Conservation (phyloP, 2,888 invertebrate species). For the Patella depressa region DNA sequence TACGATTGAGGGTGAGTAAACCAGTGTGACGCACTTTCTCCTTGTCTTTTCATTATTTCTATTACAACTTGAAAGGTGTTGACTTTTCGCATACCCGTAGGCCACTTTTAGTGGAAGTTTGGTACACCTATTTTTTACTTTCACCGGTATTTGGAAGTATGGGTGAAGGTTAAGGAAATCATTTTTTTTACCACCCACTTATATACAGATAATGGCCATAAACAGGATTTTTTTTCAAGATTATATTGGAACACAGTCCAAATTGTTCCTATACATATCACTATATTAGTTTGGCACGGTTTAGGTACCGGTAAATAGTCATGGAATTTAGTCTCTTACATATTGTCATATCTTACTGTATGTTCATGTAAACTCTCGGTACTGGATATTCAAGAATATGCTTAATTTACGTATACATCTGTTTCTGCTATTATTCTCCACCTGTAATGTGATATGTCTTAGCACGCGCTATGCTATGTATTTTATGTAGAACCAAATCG, state of each 20-base stretch:
- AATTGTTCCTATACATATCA: too few relatives aligned
- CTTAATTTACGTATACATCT: not conserved
- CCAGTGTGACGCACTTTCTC: not conserved
- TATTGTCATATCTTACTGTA: not conserved
- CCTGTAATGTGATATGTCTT: not conserved
- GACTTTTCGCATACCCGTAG: too few relatives aligned
- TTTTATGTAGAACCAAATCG: not conserved
- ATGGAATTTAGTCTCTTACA: not conserved
- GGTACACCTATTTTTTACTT: too few relatives aligned
- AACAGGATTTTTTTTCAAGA: too few relatives aligned
- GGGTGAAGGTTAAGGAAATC: not conserved
- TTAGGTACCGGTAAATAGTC: not conserved
- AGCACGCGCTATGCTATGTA: not conserved
- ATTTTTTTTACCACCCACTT: too few relatives aligned
- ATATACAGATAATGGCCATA: too few relatives aligned
- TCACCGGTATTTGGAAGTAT: not conserved
- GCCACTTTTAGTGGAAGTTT: too few relatives aligned
- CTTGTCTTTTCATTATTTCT: too few relatives aligned
- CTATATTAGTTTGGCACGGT: too few relatives aligned
- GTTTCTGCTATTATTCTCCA: not conserved
- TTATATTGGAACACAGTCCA: too few relatives aligned
- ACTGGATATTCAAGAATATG: not conserved
- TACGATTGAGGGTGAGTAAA: not conserved
- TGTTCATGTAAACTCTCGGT: not conserved
- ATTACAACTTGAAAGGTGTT: too few relatives aligned